A percentile compares a stretch with the other conserved stretches of the same genome.
These are phyloP conservation scores for Drosophila fulvimacula DNA, from an alignment of 2,888 invertebrate genomes.

Conservation along the genomic window DNA sequence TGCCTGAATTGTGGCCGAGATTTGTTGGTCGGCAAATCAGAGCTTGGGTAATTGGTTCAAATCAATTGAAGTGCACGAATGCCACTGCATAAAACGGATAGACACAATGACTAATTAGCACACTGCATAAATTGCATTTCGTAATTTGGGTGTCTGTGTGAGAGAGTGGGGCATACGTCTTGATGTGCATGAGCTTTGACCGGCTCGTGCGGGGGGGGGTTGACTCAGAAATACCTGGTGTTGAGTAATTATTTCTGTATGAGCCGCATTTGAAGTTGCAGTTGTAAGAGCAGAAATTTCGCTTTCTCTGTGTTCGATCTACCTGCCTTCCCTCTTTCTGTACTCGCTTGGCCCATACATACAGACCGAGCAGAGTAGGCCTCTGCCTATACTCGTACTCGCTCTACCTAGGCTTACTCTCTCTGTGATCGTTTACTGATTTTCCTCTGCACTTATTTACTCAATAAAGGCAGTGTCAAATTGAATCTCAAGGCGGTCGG, in stretches of 20 bases:
- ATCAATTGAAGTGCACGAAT: conserved; percentile 17
- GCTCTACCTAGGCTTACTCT: neutral
- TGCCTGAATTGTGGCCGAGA: conserved; percentile 41
- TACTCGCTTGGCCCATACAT: neutral
- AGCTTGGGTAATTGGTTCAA: conserved; percentile 41
- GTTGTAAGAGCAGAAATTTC: neutral
- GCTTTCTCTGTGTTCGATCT: neutral
- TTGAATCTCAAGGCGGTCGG: no score
- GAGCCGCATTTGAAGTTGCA: neutral
- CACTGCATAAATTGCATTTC: neutral
- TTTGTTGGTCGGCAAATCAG: conserved; percentile 23
- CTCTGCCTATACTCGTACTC: neutral
- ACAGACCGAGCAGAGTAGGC: no score
- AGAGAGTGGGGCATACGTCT: neutral
- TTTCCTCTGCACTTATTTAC: no score
- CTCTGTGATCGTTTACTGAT: neutral
- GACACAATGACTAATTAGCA: conserved; percentile 18
- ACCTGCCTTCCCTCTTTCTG: neutral
- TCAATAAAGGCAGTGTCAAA: no score
- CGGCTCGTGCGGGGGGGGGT: no score
- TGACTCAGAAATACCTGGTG: neutral
- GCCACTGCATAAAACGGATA: conserved; percentile 1
- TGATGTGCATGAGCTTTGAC: neutral
- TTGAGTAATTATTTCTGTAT: neutral
- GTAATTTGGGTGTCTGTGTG: neutral